Evolutionary conservation across 2,888 invertebrate genomes (phyloP).

Genomic region (Copidosoma aretas): DNA sequence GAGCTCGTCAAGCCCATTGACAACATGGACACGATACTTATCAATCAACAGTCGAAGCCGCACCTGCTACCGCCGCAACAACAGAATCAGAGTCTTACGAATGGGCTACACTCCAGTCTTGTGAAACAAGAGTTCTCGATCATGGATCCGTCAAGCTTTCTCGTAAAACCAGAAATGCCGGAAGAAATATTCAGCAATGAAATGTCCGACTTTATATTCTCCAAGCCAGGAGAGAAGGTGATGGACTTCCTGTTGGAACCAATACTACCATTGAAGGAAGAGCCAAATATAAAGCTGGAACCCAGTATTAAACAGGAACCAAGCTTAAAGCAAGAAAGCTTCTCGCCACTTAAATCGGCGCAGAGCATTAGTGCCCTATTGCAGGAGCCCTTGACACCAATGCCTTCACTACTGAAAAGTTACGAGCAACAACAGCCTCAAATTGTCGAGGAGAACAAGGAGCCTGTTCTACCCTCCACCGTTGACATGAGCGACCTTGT

Average conservation of each 20-base stretch:
- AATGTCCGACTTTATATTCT: conserved; percentile 22
- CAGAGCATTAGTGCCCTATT: conserved; percentile 58
- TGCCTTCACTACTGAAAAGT: conserved; percentile 55
- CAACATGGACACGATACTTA: conserved; percentile 54
- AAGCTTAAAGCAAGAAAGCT: conserved; percentile 23
- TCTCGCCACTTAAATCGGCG: conserved; percentile 56
- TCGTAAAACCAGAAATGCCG: conserved; percentile 27
- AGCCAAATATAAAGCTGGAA: conserved; percentile 25
- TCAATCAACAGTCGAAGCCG: conserved; percentile 44
- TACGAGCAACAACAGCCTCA: conserved; percentile 49
- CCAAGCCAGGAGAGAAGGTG: conserved; percentile 15
- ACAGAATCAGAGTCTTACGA: conserved; percentile 46
- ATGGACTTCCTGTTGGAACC: conserved; percentile 13
- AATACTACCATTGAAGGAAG: not conserved
- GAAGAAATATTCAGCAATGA: conserved; percentile 32
- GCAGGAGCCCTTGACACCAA: conserved; percentile 55
- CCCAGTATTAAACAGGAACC: conserved; percentile 10
- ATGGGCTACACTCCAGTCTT: conserved; percentile 49
- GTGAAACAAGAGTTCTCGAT: conserved; percentile 41
- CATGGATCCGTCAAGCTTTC: conserved; percentile 31
- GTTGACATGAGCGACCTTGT: conserved; percentile 53
- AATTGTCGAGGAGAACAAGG: conserved; percentile 56
- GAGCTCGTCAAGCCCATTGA: conserved; percentile 53
- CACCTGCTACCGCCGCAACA: conserved; percentile 41
- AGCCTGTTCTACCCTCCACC: conserved; percentile 52